Base-by-base conservation (phyloP, 2,113 vertebrate species). In the Apodemus sylvaticus region DNA sequence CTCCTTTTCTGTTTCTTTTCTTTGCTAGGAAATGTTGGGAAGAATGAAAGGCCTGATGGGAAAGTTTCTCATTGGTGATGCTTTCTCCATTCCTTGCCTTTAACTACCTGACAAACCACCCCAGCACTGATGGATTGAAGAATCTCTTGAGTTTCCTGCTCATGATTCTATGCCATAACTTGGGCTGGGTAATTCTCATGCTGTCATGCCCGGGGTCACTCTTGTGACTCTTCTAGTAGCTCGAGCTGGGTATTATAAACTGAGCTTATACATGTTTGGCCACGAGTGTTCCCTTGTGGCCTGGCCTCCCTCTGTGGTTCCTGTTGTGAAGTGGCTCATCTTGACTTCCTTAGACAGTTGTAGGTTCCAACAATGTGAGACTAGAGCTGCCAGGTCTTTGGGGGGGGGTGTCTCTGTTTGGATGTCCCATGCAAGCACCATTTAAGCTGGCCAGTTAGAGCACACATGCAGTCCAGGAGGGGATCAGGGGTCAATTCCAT, bases 171-270 rank as follows among this genome's bases (percentile, higher is more conserved):
- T 29, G 42, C 66, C 34, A 29, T 68, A 14, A 0, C 64, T 29
- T 9, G 51, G 17, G 39, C 11, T n/a, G 58, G n/a, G 24, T 1
- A 62, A 45, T 26, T 71, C 45, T 85, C 53, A 5, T 13, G 29
- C 42, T 53, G 31, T 6, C 42, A 77, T 53, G 31, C 20, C 24
- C 7, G 83, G 19, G 73, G 19, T 68, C 29, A 1, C 26, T 10
- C 29, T 2, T 0, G 20, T 64, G 71, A 13, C 48, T 36, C 45
- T 22, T 68, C 2, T 3, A 8, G n/a, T 0, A 29, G 71, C 24
- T 55, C 1, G 17, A 87, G 36, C 74, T 74, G 42, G 36, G 9
- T 48, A 14, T 66, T 53, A 60, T 6, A 7, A 26, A n/a, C 8
- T 55, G 55, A 24, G 42, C 42, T 68, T 19, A 14, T 45, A 53